These are phyloP conservation scores for Thyatira batis DNA, from an alignment of 2,888 invertebrate species.

Conservation along the genomic window DNA sequence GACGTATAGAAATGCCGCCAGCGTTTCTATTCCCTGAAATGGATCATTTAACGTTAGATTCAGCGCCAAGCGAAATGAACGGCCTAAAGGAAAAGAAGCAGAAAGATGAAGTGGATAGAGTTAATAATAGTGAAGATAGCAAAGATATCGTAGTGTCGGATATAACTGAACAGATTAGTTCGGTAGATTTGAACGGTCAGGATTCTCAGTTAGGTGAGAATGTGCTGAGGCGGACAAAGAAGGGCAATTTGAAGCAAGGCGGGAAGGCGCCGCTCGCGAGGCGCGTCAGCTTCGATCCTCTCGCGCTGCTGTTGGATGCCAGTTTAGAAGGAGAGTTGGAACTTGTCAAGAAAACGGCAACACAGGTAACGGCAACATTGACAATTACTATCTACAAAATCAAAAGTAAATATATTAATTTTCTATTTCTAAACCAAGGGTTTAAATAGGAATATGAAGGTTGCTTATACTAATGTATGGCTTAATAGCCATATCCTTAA, in stretches of 20 bases:
- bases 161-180: constrained; percentile 76
- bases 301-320: constrained; percentile 97
- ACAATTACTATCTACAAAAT: no score
- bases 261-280: constrained; percentile 88
- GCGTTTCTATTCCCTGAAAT: constrained; percentile 91
- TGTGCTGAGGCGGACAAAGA: constrained; percentile 85
- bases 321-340: constrained; percentile 99
- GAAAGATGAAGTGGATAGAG: constrained; percentile 74
- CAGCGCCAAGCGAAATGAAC: constrained; percentile 56
- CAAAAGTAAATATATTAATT: no score
- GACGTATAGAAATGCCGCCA: constrained; percentile 92
- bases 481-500: no score
- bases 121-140: constrained; percentile 66
- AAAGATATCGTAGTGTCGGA: constrained; percentile 68
- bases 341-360: constrained; percentile 96
- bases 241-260: constrained; percentile 90
- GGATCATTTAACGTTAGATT: constrained; percentile 83
- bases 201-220: constrained; percentile 82
- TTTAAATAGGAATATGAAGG: no score
- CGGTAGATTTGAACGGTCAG: constrained; percentile 77
- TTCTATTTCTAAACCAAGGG: no score
- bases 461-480: no score
- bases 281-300: constrained; percentile 98
- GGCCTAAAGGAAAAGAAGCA: constrained; percentile 65
- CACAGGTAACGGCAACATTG: constrained; percentile 90